Base-by-base conservation (phyloP, 2,797 vertebrate genomes). In the Cichlasoma orientale region DNA sequence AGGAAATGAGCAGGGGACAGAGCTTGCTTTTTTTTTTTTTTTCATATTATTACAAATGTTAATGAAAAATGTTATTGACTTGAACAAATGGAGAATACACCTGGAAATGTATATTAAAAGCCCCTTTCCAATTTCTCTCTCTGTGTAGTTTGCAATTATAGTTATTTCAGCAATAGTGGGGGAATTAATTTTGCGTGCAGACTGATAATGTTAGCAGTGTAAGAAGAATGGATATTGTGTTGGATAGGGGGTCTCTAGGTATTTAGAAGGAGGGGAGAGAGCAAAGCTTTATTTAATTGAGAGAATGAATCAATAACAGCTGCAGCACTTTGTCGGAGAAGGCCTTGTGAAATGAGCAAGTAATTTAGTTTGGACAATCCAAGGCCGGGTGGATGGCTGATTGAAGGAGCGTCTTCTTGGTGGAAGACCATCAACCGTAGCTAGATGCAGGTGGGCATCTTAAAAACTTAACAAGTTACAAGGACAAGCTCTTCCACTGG, bases 91-190 rank as follows among this genome's bases (percentile, higher is more conserved):
- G 93, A 95, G 93, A 95, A 94, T 95, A 94, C 94, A 95, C 95
- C 94, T 96, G 92, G 92, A 95, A 95, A 95, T 95, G 92, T 94
- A 93, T 98, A 97, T 97, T 98, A 97, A 97, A 98, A 96, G 88
- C 91, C 91, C 88, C 89, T 92, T 94, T 95, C 93, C 92, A 95
- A 95, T 95, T 95, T 95, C 93, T 93, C 93, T 94, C 93, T 92
- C 91, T 91, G 82, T 89, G 94, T 93, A 93, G 93, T 93, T 96
- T 95, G 95, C 96, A 96, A 96, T 96, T 96, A 96, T 95, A 95
- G 94, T 96, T 96, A 96, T 96, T 95, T 96, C 93, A 92, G 93
- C 94, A 91, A 94, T 93, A 91, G 93, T 92, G 92, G 92, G 92
- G 93, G 92, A 94, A 96, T 96, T 96, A 95, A 96, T 96, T 96